Conservation (phyloP, 2,888 invertebrate genomes). For the Dolomedes plantarius region DNA sequence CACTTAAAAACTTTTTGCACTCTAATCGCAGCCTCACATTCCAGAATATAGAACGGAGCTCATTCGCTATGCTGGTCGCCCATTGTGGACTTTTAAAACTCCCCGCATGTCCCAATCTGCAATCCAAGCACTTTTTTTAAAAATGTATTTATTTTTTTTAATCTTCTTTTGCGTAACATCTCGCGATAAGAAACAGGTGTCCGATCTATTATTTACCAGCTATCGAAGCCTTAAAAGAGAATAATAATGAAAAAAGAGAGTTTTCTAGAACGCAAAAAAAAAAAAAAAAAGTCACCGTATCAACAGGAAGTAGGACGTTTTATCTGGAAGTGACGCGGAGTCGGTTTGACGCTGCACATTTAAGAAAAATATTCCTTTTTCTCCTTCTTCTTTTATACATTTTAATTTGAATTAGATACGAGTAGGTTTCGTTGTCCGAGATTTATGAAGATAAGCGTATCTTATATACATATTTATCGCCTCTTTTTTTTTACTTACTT, state of each 20-base stretch:
- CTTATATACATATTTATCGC: too few relatives aligned
- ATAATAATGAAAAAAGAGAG: neutral
- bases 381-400: neutral
- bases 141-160: neutral
- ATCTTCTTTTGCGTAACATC: slow-evolving; percentile 17
- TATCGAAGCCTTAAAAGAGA: neutral
- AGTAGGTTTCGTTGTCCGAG: too few relatives aligned
- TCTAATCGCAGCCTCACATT: neutral
- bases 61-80: neutral
- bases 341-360: neutral
- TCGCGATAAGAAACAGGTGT: slow-evolving; percentile 45
- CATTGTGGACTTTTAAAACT: neutral
- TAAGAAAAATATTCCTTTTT: neutral
- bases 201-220: neutral
- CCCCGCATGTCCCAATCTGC: neutral
- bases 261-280: neutral
- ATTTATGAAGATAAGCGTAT: neutral
- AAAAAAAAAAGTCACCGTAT: neutral
- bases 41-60: neutral
- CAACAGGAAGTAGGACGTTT: slow-evolving; percentile 2
- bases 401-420: too few relatives aligned
- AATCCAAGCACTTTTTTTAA: neutral
- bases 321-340: neutral
- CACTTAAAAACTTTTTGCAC: slow-evolving; percentile 9
- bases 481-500: too few relatives aligned